Conservation (phyloP, 2,797 vertebrate species). For the Potorous gilbertii region DNA sequence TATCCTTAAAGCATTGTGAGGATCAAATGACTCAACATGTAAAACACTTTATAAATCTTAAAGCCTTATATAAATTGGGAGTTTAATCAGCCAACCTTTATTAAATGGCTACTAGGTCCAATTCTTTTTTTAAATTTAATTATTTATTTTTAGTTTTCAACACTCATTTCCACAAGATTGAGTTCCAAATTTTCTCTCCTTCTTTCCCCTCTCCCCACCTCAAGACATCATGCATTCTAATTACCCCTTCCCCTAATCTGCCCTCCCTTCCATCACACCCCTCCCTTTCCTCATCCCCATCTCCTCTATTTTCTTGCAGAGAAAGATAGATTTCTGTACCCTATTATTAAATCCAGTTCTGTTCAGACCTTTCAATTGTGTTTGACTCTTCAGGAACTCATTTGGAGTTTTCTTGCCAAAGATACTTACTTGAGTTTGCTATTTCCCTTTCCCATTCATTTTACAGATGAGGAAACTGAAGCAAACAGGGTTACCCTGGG, state of each 20-base stretch:
- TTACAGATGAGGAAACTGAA: not conserved
- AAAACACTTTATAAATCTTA: not conserved
- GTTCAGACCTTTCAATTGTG: not conserved
- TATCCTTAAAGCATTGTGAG: not conserved
- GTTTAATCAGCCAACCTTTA: not conserved
- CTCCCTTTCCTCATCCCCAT: no score
- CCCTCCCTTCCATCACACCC: no score
- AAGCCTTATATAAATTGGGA: not conserved
- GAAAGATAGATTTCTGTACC: no score
- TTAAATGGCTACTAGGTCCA: not conserved
- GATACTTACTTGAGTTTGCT: not conserved
- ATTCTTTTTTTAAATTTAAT: not conserved
- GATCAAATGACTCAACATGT: not conserved
- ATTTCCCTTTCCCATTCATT: not conserved
- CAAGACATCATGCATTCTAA: no score
- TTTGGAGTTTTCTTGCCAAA: not conserved
- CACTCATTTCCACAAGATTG: no score
- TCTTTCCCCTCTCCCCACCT: no score
- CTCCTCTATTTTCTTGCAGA: no score
- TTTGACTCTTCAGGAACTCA: not conserved
- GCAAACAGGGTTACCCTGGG: not conserved
- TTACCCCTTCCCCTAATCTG: no score
- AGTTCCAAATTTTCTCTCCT: no score
- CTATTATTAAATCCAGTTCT: not conserved
- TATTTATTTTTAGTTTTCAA: no score